These are phyloP conservation scores for Selenia dentaria DNA, from an alignment of 2,888 invertebrate genomes.

Conservation along the genomic window DNA sequence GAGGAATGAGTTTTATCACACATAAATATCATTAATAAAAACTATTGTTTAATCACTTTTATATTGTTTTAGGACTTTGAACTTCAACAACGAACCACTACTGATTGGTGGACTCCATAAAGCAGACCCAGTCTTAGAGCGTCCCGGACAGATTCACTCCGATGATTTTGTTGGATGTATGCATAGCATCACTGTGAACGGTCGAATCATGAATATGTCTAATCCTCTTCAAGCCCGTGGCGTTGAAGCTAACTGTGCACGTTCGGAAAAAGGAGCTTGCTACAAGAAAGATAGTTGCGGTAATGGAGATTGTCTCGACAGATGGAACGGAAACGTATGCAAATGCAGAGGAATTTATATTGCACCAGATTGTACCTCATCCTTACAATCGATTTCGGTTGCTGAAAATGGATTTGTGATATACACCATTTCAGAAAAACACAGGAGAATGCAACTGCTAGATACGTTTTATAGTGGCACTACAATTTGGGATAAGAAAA, in stretches of 20 bases:
- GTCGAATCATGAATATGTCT: slow-evolving; percentile 92
- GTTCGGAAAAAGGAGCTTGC: slow-evolving; percentile 88
- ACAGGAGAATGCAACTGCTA: slow-evolving; percentile 93
- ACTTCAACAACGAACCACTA: slow-evolving; percentile 95
- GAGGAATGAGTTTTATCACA: too few species aligned
- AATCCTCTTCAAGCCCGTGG: slow-evolving; percentile 89
- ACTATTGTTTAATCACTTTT: too few species aligned
- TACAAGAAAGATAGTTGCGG: slow-evolving; percentile 81
- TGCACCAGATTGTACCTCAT: slow-evolving; percentile 91
- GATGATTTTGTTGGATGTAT: slow-evolving; percentile 98
- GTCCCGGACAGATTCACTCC: slow-evolving; percentile 95
- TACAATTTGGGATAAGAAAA: slow-evolving; percentile 86
- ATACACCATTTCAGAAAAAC: slow-evolving; percentile 92
- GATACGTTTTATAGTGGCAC: slow-evolving; percentile 91
- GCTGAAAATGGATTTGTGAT: slow-evolving; percentile 91
- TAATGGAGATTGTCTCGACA: slow-evolving; percentile 91
- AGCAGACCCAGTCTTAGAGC: slow-evolving; percentile 94
- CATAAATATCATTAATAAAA: too few species aligned
- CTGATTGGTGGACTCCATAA: slow-evolving; percentile 93
- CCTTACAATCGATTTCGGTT: slow-evolving; percentile 92
- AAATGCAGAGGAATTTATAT: slow-evolving; percentile 88
- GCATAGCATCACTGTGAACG: slow-evolving; percentile 95
- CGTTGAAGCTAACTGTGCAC: slow-evolving; percentile 90
- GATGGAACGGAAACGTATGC: slow-evolving; percentile 91
- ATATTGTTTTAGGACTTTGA: slow-evolving; percentile 89